phyloP scores from a whole-genome alignment of 2,888 invertebrate species.

The Hemithea aestivaria region DNA sequence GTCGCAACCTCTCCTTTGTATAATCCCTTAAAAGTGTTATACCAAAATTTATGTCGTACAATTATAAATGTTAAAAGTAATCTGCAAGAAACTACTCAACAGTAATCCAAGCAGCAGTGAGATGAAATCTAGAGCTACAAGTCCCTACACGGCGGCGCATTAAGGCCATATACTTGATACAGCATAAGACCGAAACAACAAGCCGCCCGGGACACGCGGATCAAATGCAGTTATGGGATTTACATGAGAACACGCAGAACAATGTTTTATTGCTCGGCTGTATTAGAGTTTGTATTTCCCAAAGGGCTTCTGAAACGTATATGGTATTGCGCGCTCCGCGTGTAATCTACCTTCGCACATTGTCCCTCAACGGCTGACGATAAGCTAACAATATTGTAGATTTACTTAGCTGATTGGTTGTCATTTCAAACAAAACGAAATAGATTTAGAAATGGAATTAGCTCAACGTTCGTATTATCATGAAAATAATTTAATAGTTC shows the following conservation, averaged over 20 bases:
- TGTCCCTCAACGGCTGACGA: slow-evolving; percentile 13
- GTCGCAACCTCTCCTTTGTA: too few species aligned
- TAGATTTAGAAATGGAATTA: too few species aligned
- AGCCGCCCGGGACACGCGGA: slow-evolving; percentile 45
- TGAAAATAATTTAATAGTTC: too few species aligned
- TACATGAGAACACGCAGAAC: slow-evolving; percentile 63
- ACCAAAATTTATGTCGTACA: too few species aligned
- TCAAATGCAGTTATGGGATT: slow-evolving; percentile 63
- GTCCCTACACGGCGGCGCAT: slow-evolving; percentile 7
- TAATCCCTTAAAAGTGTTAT: too few species aligned
- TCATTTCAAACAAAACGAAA: too few species aligned
- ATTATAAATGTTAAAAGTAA: too few species aligned
- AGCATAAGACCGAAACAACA: slow-evolving; percentile 39
- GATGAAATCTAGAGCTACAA: background rate
- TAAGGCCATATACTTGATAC: slow-evolving; percentile 14
- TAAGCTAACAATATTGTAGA: slow-evolving; percentile 10
- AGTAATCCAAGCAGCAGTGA: background rate
- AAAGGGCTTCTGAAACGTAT: slow-evolving; percentile 51
- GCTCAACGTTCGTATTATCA: too few species aligned
- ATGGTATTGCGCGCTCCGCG: slow-evolving; percentile 45
- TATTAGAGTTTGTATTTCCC: slow-evolving; percentile 69
- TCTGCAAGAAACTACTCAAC: background rate
- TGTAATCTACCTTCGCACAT: slow-evolving; percentile 33
- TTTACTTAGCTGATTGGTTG: too few species aligned
- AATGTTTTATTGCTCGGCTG: slow-evolving; percentile 58